Evolutionary conservation across 2,888 invertebrate species (phyloP).

Genomic region (Mesorhabditis sp.): DNA sequence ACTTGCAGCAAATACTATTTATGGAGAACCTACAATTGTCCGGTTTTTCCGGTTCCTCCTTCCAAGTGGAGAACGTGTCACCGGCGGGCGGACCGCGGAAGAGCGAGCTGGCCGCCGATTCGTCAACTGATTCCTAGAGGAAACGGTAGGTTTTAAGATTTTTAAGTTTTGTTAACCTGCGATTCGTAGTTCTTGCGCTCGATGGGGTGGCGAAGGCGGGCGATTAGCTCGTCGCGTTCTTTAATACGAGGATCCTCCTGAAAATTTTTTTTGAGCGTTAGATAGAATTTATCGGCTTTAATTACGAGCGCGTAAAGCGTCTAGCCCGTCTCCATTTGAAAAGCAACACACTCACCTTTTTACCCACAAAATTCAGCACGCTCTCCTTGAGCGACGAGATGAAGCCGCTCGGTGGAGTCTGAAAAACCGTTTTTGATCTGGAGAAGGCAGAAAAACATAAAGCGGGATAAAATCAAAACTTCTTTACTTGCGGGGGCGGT

Average conservation of each 20-base stretch:
- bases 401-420: background rate
- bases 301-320: background rate
- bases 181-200: background rate
- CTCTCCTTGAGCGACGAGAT: slow-evolving; percentile 3
- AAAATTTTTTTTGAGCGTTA: background rate
- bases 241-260: background rate
- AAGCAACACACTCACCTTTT: background rate
- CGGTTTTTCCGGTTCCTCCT: background rate
- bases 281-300: background rate
- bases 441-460: background rate
- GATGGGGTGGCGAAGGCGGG: background rate
- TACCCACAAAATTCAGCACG: background rate
- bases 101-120: background rate
- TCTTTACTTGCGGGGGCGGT: background rate
- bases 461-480: background rate
- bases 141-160: background rate
- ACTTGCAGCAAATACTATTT: background rate
- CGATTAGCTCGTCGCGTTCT: background rate
- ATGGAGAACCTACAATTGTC: background rate
- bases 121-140: background rate
- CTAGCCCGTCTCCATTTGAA: background rate
- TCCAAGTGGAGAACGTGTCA: background rate
- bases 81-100: background rate
- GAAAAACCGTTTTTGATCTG: background rate
- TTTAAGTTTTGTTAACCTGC: background rate